Conservation (phyloP, 1,140 invertebrate species). For the Physella acuta region DNA sequence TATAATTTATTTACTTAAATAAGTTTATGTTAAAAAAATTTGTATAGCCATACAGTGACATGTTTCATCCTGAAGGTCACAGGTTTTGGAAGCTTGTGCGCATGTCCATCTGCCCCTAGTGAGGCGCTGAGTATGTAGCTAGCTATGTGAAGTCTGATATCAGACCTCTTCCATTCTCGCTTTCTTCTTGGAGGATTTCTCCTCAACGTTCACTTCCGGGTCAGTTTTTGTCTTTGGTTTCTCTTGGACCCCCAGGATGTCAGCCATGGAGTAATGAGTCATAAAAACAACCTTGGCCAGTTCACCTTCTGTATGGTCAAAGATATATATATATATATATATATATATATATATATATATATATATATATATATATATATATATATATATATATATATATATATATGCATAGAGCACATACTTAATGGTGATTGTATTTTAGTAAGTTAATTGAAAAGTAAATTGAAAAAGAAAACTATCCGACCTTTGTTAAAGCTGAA, state of each 20-base stretch:
- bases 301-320: conserved; percentile 51
- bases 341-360: background rate
- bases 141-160: conserved; percentile 25
- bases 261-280: conserved; percentile 85
- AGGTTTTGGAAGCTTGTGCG: conserved; percentile 34
- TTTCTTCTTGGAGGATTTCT: conserved; percentile 15
- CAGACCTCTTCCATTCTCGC: background rate
- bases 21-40: too few relatives aligned
- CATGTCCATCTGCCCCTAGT: conserved; percentile 14
- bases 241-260: conserved; percentile 67
- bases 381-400: too few relatives aligned
- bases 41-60: too few relatives aligned
- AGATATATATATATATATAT: background rate
- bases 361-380: too few relatives aligned
- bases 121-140: conserved; percentile 48
- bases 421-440: background rate
- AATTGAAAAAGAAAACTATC: background rate
- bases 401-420: background rate
- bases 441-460: background rate
- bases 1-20: too few relatives aligned
- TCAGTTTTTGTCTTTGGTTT: background rate
- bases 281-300: conserved; percentile 89
- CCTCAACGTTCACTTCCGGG: background rate
- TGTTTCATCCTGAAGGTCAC: conserved; percentile 45
- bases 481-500: background rate